phyloP scores from a whole-genome alignment of 2,888 invertebrate species.

The Syrista parreyssii region DNA sequence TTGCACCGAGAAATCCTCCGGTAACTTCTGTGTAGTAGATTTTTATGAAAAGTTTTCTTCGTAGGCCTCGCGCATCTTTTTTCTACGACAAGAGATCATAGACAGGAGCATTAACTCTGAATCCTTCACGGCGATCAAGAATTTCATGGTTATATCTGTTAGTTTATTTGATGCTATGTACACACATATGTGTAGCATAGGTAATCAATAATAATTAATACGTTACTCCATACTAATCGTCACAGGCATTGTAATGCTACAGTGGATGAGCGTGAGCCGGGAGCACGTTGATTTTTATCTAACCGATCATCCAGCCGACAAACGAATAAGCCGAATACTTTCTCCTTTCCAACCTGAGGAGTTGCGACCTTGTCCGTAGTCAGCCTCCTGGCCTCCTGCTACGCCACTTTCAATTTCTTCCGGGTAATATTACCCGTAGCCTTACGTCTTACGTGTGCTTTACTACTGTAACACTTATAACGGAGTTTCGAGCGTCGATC shows the following conservation, averaged over 20 bases:
- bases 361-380: slow-evolving; percentile 51
- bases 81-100: background rate
- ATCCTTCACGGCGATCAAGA: background rate
- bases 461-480: background rate
- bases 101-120: background rate
- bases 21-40: background rate
- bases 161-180: too few relatives aligned
- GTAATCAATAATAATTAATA: background rate
- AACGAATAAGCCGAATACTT: slow-evolving; percentile 49
- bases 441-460: background rate
- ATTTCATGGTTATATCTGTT: background rate
- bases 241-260: slow-evolving; percentile 17
- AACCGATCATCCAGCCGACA: slow-evolving; percentile 22
- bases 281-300: slow-evolving; percentile 26
- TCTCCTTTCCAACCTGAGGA: slow-evolving; percentile 49
- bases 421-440: slow-evolving; percentile 27
- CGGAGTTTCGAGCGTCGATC: background rate
- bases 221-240: background rate
- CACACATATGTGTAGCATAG: background rate
- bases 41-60: background rate
- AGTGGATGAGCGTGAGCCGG: slow-evolving; percentile 12
- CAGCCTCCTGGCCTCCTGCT: slow-evolving; percentile 32
- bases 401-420: slow-evolving; percentile 56
- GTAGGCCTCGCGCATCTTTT: background rate
- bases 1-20: background rate